A percentile compares a stretch with the other conserved stretches of the same genome.
These are phyloP conservation scores for Recurvirostra avosetta DNA, from an alignment of 2,113 vertebrate genomes.

Conservation along the genomic window DNA sequence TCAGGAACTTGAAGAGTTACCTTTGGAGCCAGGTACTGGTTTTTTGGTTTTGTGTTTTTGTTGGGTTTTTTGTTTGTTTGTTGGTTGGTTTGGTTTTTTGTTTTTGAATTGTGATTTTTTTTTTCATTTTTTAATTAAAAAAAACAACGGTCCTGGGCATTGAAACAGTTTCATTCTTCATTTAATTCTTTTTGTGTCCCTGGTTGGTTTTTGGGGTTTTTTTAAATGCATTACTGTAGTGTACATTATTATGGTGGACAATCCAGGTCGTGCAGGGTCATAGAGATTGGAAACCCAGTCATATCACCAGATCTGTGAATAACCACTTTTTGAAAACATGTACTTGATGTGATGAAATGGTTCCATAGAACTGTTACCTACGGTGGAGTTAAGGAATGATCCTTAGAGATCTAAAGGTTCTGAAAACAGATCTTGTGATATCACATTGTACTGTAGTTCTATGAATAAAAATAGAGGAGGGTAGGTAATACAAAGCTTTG, in stretches of 20 bases:
- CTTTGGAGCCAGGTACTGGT: conserved; percentile 90
- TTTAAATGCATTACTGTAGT: conserved; percentile 27
- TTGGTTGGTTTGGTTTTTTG: not conserved
- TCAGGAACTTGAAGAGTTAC: conserved; percentile 75
- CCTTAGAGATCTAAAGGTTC: conserved; percentile 44
- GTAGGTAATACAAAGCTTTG: conserved; percentile 20
- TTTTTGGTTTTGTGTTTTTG: not conserved
- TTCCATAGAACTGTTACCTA: not conserved
- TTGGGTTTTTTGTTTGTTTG: not conserved
- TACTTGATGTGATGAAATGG: not conserved
- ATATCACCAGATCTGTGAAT: conserved; percentile 76
- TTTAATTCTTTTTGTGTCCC: conserved; percentile 7
- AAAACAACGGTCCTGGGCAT: not conserved
- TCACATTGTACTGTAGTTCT: conserved; percentile 27
- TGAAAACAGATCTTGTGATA: conserved; percentile 76
- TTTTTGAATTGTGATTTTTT: not conserved
- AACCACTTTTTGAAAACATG: not conserved
- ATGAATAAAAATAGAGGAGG: not conserved
- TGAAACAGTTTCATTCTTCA: conserved; percentile 23
- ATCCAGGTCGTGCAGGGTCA: conserved; percentile 64
- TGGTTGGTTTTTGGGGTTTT: not conserved
- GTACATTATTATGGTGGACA: conserved; percentile 47
- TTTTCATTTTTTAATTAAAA: not conserved
- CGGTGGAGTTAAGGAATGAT: not conserved
- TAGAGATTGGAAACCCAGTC: conserved; percentile 78